Base-by-base conservation (phyloP, 2,797 vertebrate species). In the Cheirogaleus major region DNA sequence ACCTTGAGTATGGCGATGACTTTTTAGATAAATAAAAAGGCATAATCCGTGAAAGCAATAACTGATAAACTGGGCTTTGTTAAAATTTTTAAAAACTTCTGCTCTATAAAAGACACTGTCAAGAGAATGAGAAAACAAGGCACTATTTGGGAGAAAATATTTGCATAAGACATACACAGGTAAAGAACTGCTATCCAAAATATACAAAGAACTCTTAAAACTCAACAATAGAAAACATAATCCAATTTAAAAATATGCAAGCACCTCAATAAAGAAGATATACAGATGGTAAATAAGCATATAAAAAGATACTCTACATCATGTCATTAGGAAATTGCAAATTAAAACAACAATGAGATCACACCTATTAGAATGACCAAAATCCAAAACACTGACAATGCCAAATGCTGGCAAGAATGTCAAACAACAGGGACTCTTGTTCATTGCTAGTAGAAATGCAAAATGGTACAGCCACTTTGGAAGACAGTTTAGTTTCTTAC, bases 141-240 rank as follows among this genome's bases (percentile, higher is more conserved):
- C 41, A 87, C 10, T 52, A 38, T 52, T 43, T 50, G 10, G n/a
- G 45, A 79, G 52, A 75, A 80, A 75, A 72, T 70, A 72, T 84
- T 75, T 70, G 22, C 50, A 91, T 63, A 96, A 75, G 27, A 45
- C 30, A 45, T 55, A n/a, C 15, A 73, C 15, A 73, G 32, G 45
- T 17, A 84, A 85, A 92, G 1, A 23, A 52, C 43, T 20, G 48
- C 32, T 35, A 79, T 61, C 30, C 45, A 80, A 94, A 88, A 76
- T 76, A 32, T 18, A 22, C 25, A 76, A 45, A 23, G 2, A 79
- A 30, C 11, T 35, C n/a, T 35, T 50, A 91, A 90, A 93, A 67
- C 45, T 67, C 63, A 97, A 79, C 30, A 50, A 81, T 48, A 93
- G 80, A 94, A 86, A 95, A 50, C 13, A 41, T 45, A 88, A 63